Base-by-base conservation (phyloP, 1,140 invertebrate species). In the Elysia chlorotica region DNA sequence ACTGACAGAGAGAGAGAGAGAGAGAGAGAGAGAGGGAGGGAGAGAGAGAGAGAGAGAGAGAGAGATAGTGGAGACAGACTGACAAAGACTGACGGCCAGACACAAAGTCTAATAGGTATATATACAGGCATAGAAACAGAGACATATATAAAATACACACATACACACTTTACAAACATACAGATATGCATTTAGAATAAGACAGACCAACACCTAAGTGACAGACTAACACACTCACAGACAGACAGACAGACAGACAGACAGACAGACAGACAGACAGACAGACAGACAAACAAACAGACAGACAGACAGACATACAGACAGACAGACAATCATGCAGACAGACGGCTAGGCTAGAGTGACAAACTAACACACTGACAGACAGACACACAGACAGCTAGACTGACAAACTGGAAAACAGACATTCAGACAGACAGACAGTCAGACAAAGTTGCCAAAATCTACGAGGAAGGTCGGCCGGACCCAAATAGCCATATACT, bases 201-300 rank as follows among this genome's bases (percentile, higher is more conserved):
- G n/a, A n/a, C n/a, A n/a, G n/a, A n/a, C n/a, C n/a, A n/a, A n/a
- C n/a, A n/a, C n/a, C n/a, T n/a, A n/a, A n/a, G n/a, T n/a, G 56
- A 28, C 41, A 48, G 41, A n/a, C 41, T 14, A n/a, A 48, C 41
- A 48, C 10, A n/a, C 41, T 14, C 10, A 48, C 28, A 59, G 56
- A 59, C 28, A 59, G 56, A 59, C 28, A 59, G 56, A 59, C 28
- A 59, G 56, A 59, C 28, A 59, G 56, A 59, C 19, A 59, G 56
- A 59, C 19, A 59, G 56, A 59, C 19, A 59, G 56, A 59, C 19
- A 48, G 41, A 48, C 41, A 48, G 41, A 48, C 41, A 48, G 41
- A 48, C 41, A 48, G 41, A 48, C 41, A 48, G 41, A 48, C 41
- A 48, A n/a, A n/a, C n/a, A n/a, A n/a, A n/a, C n/a, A n/a, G n/a